Base-by-base conservation (phyloP, 1,140 invertebrate species). In the Macrostomum lignano region DNA sequence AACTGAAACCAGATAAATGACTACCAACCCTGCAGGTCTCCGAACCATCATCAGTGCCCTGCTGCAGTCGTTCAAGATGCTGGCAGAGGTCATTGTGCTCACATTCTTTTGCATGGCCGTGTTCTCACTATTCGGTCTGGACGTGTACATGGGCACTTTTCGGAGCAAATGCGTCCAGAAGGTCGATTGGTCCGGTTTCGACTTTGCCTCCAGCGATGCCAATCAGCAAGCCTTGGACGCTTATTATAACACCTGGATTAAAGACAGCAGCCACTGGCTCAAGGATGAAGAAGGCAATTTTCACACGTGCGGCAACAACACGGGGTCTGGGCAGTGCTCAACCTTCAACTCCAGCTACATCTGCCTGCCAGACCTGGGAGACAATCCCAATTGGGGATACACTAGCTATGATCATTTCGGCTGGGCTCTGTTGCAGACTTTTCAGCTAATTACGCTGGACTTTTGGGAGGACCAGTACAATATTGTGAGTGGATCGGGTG, bases 381-480 rank as follows among this genome's bases (percentile, higher is more conserved):
- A 67, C 14, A 94, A 93, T 60, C 86, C 86, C 25, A 81, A 91
- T 60, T 88, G 81, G 49, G 81, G 75, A 29, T 93, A 82, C 55
- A 91, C 81, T 37, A 86, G 72, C 60, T 94, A 91, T 55, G 84
- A 94, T 63, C 78, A 77, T 22, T 93, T 93, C 55, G 79, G 78
- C 33, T 93, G 79, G 77, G 78, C 82, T 23, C 71, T 93, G 51
- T 67, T 94, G 32, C 82, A 76, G 30, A 75, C 79, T 22, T 93
- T 93, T 61, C 70, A 84, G 52, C 66, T 93, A 33, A 84, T 93
- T 74, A 93, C 84, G 17, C 77, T 91, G 55, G 84, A 93, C 62
- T 86, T 74, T 55, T 93, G 84, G 86, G 84, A 94, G 61, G 81
- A 84, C 61, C 66, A 86, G 41, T 93, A 93, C 61, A 79, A 91